phyloP scores from a whole-genome alignment of 2,888 invertebrate genomes.

The Cabera pusaria region DNA sequence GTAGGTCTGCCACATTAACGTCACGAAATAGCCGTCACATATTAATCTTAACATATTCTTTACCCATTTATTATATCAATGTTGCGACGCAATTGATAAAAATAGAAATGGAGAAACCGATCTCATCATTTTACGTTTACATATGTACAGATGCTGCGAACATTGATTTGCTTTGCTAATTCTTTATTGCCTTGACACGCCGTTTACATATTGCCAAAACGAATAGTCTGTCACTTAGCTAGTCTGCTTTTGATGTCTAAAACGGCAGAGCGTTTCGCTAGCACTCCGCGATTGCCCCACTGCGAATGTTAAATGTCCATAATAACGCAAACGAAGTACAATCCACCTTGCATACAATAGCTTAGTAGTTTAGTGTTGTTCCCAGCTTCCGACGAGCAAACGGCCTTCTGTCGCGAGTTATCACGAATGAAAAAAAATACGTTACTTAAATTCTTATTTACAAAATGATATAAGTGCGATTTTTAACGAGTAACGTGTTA shows the following conservation, averaged over 20 bases:
- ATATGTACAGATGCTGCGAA: slow-evolving; percentile 37
- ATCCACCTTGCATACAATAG: slow-evolving; percentile 83
- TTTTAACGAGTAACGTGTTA: slow-evolving; percentile 12
- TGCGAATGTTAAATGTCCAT: slow-evolving; percentile 77
- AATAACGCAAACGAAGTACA: slow-evolving; percentile 73
- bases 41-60: too few relatives aligned
- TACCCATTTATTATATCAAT: slow-evolving; percentile 2
- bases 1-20: too few relatives aligned
- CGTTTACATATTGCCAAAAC: slow-evolving; percentile 49
- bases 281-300: slow-evolving; percentile 60
- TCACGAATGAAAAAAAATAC: slow-evolving; percentile 32
- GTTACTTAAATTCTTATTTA: slow-evolving; percentile 33
- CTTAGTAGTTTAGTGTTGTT: slow-evolving; percentile 71
- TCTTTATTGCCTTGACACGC: slow-evolving; percentile 56
- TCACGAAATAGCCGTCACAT: too few relatives aligned
- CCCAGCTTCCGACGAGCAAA: slow-evolving; percentile 73
- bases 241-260: slow-evolving; percentile 15
- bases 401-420: slow-evolving; percentile 55
- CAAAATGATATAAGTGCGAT: slow-evolving; percentile 39
- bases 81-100: slow-evolving; percentile 30
- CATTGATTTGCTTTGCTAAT: slow-evolving; percentile 58
- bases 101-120: slow-evolving; percentile 22
- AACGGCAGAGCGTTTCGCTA: slow-evolving; percentile 19
- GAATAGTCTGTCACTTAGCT: slow-evolving; percentile 17
- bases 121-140: slow-evolving; percentile 25